Evolutionary conservation across 2,797 vertebrate species (phyloP).

Genomic region (Fratercula arctica): DNA sequence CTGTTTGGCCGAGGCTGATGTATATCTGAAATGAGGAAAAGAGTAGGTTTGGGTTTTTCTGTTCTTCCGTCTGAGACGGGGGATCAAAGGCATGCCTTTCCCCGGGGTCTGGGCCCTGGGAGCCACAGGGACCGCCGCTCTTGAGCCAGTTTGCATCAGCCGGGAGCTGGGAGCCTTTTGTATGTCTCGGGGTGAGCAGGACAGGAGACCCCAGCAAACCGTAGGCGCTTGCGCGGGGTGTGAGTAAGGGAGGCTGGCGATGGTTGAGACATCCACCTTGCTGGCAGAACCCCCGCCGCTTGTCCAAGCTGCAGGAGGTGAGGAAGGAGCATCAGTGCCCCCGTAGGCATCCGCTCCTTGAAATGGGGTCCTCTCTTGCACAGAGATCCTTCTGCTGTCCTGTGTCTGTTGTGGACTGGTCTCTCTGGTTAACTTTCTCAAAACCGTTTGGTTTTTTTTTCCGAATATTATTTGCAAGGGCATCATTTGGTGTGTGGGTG

Average conservation of each 20-base stretch:
- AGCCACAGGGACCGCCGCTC: neutral
- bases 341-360: accelerated
- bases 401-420: accelerated
- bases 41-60: neutral
- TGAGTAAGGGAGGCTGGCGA: neutral
- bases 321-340: neutral
- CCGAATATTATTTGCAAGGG: neutral
- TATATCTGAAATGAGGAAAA: neutral
- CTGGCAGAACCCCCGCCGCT: neutral
- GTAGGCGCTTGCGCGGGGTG: neutral
- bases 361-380: neutral
- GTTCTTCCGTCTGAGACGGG: neutral
- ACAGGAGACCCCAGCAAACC: neutral
- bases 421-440: neutral
- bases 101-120: neutral
- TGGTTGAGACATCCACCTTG: neutral
- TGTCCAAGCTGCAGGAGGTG: neutral
- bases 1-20: neutral
- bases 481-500: neutral
- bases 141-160: neutral
- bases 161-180: neutral
- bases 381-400: neutral
- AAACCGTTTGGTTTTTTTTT: neutral
- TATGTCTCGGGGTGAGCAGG: neutral
- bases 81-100: slow-evolving; percentile 7